Percentiles rank a stretch among this genome's conserved stretches.
These are phyloP conservation scores for Leptopilina syphax DNA, from an alignment of 2,888 invertebrate species.

Conservation along the genomic window DNA sequence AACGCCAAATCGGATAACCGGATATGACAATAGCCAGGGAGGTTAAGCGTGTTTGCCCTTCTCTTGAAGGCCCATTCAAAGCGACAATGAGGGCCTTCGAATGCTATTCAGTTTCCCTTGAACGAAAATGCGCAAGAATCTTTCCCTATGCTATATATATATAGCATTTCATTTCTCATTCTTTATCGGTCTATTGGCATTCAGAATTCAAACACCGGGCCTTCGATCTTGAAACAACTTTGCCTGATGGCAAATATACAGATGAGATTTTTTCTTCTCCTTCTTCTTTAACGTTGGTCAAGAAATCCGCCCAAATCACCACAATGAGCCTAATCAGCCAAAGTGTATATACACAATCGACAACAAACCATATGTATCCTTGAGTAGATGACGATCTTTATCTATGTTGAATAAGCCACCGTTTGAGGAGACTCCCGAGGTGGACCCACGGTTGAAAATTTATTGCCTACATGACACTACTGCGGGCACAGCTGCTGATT, in stretches of 20 bases:
- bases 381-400: conserved; percentile 58
- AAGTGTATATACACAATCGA: conserved; percentile 69
- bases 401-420: conserved; percentile 45
- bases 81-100: conserved; percentile 69
- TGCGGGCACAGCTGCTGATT: conserved; percentile 26
- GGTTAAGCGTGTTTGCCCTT: conserved; percentile 76
- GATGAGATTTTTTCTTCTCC: conserved; percentile 12
- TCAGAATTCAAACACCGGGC: conserved; percentile 64
- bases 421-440: background rate
- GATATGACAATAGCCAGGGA: conserved; percentile 72
- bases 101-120: conserved; percentile 65
- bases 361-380: conserved; percentile 67
- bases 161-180: conserved; percentile 30
- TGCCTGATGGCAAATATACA: conserved; percentile 45
- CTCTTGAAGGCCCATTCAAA: conserved; percentile 73
- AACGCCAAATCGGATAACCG: conserved; percentile 74
- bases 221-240: conserved; percentile 42
- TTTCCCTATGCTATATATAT: conserved; percentile 2
- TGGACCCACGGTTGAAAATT: conserved; percentile 34
- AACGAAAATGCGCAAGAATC: conserved; percentile 44
- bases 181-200: conserved; percentile 53
- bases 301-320: conserved; percentile 57
- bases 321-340: conserved; percentile 75
- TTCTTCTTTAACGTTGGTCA: conserved; percentile 34
- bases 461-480: conserved; percentile 31